These are phyloP conservation scores for Apis cerana DNA, from an alignment of 1,140 invertebrate genomes.

Conservation along the genomic window DNA sequence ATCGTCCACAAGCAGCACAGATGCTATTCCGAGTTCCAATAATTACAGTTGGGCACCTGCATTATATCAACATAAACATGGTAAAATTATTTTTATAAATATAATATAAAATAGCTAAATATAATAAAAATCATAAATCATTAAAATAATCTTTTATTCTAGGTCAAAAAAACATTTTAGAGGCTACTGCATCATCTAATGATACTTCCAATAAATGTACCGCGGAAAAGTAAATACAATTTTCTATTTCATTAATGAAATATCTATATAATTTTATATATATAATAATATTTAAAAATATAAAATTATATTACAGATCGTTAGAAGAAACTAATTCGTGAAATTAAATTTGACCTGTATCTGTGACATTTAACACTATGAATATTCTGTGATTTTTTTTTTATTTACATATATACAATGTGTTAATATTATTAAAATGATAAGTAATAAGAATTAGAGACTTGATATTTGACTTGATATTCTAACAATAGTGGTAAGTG, in stretches of 20 bases:
- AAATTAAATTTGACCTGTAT: slow-evolving; percentile 41
- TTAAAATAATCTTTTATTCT: slow-evolving; percentile 15
- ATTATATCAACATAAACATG: slow-evolving; percentile 72
- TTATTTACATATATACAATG: slow-evolving; percentile 37
- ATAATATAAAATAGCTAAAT: background rate
- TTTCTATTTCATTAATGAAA: background rate
- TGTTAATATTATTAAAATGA: slow-evolving; percentile 38
- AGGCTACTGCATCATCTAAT: slow-evolving; percentile 56
- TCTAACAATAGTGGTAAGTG: slow-evolving; percentile 25
- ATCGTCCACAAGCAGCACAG: slow-evolving; percentile 55
- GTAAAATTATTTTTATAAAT: slow-evolving; percentile 52
- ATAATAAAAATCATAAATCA: background rate
- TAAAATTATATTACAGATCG: slow-evolving; percentile 36
- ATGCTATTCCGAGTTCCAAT: slow-evolving; percentile 67
- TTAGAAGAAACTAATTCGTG: slow-evolving; percentile 46
- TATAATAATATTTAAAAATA: background rate
- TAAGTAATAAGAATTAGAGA: slow-evolving; percentile 10
- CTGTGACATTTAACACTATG: slow-evolving; percentile 28
- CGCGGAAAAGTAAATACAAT: slow-evolving; percentile 68
- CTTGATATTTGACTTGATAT: slow-evolving; percentile 28
- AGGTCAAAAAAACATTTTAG: slow-evolving; percentile 68
- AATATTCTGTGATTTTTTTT: slow-evolving; percentile 58
- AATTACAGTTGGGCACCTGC: slow-evolving; percentile 75
- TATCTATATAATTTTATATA: background rate
- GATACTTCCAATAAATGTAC: slow-evolving; percentile 66